Evolutionary conservation across 2,113 vertebrate species (phyloP), one percentile per base, ranked within the genome.

Genomic region (Amblyopsis rosae): DNA sequence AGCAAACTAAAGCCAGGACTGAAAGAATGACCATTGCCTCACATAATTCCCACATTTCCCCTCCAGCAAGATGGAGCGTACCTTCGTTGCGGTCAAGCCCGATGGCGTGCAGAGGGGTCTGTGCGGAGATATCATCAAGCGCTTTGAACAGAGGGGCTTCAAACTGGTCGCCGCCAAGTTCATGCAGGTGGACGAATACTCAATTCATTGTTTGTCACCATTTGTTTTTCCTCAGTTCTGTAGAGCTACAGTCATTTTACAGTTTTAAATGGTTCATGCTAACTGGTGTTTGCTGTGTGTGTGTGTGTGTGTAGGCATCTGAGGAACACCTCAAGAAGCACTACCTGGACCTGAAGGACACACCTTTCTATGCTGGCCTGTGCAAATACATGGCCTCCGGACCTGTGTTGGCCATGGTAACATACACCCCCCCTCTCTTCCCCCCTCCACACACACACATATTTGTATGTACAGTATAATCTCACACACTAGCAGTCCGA

Each of bases 1-100:
- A 26, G 26, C 26, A 26, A 26, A 26, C 26, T 26, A 26, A 2
- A 26, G 26, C 26, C 26, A 26, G 26, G 26, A 26, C 26, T 26
- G 26, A 26, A 26, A 3, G 26, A 26, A 26, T 17, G 41, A n/a
- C 1, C 7, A 41, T 57, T 3, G 3, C n/a, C 17, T 26, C 45
- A 6, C 12, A 10, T 9, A 6, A 1, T n/a, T 33, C 26, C 26
- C 26, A 6, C 54, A 76, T 78, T 69, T 50, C 51, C 16, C 19
- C 32, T 69, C 56, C 75, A 76, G 72, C 56, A 50, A 80, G 33
- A 86, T 87, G 0, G 96, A 98, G 75, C 93, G 93, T 15, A 98
- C 96, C 3, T 98, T 98, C 88, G 92, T 98, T 0, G 96, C 95
- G 1, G 92, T 98, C 89, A 98, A 98, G 59, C 96, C 96, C 0